Evolutionary conservation across 2,113 vertebrate genomes (phyloP).

Genomic region (Struthidea cinerea): DNA sequence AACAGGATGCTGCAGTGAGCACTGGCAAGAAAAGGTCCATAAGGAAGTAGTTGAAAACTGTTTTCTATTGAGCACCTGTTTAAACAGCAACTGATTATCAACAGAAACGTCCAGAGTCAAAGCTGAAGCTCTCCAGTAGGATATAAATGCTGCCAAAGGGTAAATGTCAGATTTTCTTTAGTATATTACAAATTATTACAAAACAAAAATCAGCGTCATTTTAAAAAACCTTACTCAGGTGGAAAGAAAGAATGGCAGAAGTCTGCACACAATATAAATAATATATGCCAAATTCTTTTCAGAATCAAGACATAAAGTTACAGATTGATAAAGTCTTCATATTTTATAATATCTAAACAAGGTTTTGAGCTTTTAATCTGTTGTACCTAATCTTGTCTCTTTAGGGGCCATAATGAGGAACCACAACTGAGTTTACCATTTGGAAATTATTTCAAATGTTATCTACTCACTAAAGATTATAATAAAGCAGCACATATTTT

Average conservation of each 20-base stretch:
- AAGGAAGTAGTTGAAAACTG: neutral
- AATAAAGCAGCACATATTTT: neutral
- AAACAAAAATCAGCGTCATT: neutral
- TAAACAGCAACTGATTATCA: neutral
- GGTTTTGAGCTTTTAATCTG: neutral
- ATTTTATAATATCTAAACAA: neutral
- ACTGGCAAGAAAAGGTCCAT: neutral
- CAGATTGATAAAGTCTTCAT: neutral
- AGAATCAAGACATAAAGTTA: neutral
- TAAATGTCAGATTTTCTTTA: neutral
- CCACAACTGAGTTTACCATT: neutral
- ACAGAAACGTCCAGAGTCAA: neutral
- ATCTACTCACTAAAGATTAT: neutral
- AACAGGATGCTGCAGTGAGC: neutral
- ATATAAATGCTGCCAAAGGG: neutral
- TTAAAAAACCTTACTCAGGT: neutral
- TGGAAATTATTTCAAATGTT: neutral
- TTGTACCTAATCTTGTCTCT: neutral
- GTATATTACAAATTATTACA: neutral
- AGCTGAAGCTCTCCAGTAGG: neutral
- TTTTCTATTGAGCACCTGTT: neutral
- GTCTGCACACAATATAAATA: neutral
- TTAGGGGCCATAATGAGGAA: neutral
- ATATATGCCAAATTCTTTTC: neutral
- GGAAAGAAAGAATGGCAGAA: neutral